Percentiles rank a stretch among this genome's conserved stretches.
Evolutionary conservation across 1,140 invertebrate genomes (phyloP).

Genomic region (Ceratosolen fusciceps): DNA sequence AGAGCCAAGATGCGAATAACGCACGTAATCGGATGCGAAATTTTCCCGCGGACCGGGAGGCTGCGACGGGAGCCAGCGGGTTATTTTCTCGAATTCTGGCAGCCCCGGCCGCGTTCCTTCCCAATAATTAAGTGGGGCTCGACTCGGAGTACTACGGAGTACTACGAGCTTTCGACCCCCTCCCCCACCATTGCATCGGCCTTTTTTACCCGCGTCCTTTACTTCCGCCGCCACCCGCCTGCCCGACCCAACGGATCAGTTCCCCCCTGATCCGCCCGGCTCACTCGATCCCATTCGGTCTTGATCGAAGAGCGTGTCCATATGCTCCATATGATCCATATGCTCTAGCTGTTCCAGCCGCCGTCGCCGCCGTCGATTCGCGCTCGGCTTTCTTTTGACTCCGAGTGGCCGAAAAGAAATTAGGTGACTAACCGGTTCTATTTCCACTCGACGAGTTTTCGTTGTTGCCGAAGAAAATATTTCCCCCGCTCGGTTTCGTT

Average conservation of each 20-base stretch:
- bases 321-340: too few relatives aligned
- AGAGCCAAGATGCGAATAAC: conserved; percentile 16
- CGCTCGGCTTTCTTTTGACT: conserved; percentile 3
- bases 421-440: conserved; percentile 41
- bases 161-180: too few relatives aligned
- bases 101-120: conserved; percentile 25
- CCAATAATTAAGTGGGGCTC: conserved; percentile 25
- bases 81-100: conserved; percentile 45
- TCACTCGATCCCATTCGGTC: too few relatives aligned
- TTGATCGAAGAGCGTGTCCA: too few relatives aligned
- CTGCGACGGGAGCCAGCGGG: conserved; percentile 19
- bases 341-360: too few relatives aligned
- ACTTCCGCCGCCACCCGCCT: too few relatives aligned
- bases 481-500: conserved; percentile 27
- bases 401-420: conserved; percentile 19
- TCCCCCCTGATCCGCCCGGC: too few relatives aligned
- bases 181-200: too few relatives aligned
- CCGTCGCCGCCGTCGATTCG: neutral
- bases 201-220: too few relatives aligned
- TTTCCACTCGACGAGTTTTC: conserved; percentile 36
- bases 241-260: too few relatives aligned
- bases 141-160: too few relatives aligned
- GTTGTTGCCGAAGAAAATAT: conserved; percentile 41
- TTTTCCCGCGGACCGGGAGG: neutral
- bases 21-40: conserved; percentile 38